These are phyloP conservation scores for Flexamia atlantica DNA, from an alignment of 2,888 invertebrate species.

Conservation along the genomic window DNA sequence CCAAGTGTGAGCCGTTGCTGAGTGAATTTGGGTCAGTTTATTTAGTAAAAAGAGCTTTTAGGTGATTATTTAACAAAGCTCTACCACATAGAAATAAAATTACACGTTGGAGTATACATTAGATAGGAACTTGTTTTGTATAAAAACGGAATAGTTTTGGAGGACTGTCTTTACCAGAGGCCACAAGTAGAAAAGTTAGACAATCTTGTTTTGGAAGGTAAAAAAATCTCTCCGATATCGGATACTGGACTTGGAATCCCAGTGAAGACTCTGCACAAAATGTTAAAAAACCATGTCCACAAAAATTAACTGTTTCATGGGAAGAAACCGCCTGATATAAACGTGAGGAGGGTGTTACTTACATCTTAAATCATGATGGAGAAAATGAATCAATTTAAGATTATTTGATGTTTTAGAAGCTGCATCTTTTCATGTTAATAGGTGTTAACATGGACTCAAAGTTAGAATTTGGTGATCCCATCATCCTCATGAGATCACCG, in stretches of 20 bases:
- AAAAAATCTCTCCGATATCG: neutral
- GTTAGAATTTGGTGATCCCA: conserved; percentile 54
- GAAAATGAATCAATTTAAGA: conserved; percentile 50
- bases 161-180: neutral
- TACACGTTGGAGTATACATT: neutral
- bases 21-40: neutral
- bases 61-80: neutral
- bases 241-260: neutral
- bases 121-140: neutral
- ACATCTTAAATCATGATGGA: conserved; percentile 44
- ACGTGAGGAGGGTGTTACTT: conserved; percentile 1
- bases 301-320: neutral
- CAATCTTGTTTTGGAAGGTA: neutral
- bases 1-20: neutral
- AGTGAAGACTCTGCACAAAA: neutral
- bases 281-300: neutral
- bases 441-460: conserved; percentile 49
- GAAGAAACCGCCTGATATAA: neutral
- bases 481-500: conserved; percentile 37
- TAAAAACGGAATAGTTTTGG: neutral
- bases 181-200: neutral
- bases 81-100: neutral
- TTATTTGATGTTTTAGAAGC: conserved; percentile 49
- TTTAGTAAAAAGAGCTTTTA: neutral
- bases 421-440: conserved; percentile 42